Evolutionary conservation across 2,888 invertebrate species (phyloP).

Genomic region (Callimorpha dominula): DNA sequence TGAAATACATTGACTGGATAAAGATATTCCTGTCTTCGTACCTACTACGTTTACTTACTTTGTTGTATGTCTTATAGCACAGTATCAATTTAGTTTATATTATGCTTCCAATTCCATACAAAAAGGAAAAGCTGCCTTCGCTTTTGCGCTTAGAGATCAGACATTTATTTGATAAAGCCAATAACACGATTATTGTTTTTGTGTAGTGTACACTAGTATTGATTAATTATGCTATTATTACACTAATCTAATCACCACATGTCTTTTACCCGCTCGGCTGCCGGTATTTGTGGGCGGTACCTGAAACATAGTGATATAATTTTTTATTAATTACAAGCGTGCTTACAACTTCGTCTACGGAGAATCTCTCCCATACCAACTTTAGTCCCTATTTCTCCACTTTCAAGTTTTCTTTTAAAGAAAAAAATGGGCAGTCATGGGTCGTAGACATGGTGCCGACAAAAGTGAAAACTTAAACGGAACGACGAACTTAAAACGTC

Average conservation of each 20-base stretch:
- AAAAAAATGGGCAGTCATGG: too few species aligned
- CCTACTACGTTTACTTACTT: not conserved
- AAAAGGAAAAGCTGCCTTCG: slow-evolving; percentile 1
- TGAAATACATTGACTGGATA: not conserved
- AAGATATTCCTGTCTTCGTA: not conserved
- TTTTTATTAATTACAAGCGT: not conserved
- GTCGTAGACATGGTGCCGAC: too few species aligned
- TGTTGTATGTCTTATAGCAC: not conserved
- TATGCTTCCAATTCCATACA: not conserved
- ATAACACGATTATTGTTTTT: slow-evolving; percentile 35
- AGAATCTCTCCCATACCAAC: too few species aligned
- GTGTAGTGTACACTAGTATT: slow-evolving; percentile 23
- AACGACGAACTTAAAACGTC: too few species aligned
- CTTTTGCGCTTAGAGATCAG: slow-evolving; percentile 46
- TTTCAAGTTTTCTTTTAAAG: not conserved
- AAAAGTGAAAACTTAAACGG: too few species aligned
- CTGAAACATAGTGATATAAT: slow-evolving; percentile 59
- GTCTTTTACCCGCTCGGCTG: slow-evolving; percentile 84
- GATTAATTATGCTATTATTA: slow-evolving; percentile 45
- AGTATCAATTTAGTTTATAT: slow-evolving; percentile 1
- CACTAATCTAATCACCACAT: slow-evolving; percentile 81
- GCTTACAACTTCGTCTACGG: too few species aligned
- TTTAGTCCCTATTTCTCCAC: too few species aligned
- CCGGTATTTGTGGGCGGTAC: slow-evolving; percentile 81
- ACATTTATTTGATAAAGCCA: slow-evolving; percentile 36